Conservation (phyloP, 2,797 vertebrate species). For the Gymnoscopelus braueri region DNA sequence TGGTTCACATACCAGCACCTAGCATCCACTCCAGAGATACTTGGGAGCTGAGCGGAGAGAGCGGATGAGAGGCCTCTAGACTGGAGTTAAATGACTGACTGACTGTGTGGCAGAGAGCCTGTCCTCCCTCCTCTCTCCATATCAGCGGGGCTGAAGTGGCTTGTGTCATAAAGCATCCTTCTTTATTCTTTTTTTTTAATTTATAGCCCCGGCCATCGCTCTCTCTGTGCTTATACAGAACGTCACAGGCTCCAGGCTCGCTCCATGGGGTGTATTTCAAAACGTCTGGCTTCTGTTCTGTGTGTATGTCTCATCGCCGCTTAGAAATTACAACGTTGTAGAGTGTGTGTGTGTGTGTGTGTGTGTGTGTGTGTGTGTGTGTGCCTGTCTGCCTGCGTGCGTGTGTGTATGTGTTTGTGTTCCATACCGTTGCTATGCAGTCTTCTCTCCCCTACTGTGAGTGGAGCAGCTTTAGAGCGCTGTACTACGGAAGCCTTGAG, state of each 20-base stretch:
- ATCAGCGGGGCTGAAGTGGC: constrained; percentile 20
- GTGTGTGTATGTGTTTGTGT: constrained; percentile 2
- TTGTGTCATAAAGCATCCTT: constrained; percentile 55
- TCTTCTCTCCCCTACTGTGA: too few relatives aligned
- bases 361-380: constrained; percentile 8
- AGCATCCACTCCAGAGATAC: constrained; percentile 32
- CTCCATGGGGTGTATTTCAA: constrained; percentile 66
- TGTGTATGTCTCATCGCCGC: constrained; percentile 57
- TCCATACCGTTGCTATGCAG: too few relatives aligned
- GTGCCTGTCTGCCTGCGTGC: constrained; percentile 13
- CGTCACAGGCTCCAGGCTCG: constrained; percentile 64
- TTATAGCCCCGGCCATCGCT: constrained; percentile 60
- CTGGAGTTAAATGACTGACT: constrained; percentile 12
- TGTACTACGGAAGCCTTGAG: too few relatives aligned
- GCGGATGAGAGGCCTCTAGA: constrained; percentile 19
- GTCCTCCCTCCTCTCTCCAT: constrained; percentile 30
- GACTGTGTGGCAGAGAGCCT: constrained; percentile 24
- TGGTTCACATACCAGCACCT: constrained; percentile 58
- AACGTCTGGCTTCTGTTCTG: constrained; percentile 62
- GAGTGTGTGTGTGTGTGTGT: too few relatives aligned
- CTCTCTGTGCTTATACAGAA: constrained; percentile 67
- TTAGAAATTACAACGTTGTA: constrained; percentile 51
- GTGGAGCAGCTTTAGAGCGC: too few relatives aligned
- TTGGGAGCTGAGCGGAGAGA: constrained; percentile 39
- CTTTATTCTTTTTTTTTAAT: constrained; percentile 61